Evolutionary conservation across 1,140 invertebrate species (phyloP), one percentile per base, ranked within the genome.

Genomic region (Eurosta solidaginis): DNA sequence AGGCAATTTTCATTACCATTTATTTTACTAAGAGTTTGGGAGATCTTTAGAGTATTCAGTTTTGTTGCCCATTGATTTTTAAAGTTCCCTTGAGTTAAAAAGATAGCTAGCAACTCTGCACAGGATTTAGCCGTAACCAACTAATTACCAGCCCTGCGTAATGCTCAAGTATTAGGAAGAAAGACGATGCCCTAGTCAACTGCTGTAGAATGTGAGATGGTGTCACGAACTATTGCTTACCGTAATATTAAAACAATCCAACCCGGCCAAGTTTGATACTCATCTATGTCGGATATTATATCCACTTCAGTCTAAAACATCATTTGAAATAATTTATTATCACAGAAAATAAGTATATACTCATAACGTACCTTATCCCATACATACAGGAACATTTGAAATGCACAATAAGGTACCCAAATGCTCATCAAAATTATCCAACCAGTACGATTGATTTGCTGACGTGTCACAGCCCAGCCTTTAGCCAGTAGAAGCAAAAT

Each of bases 191-290:
- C n/a, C n/a, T n/a, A n/a, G n/a, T n/a, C n/a, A n/a, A n/a, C n/a
- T n/a, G n/a, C n/a, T n/a, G n/a, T n/a, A n/a, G n/a, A n/a, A n/a
- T n/a, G n/a, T n/a, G n/a, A n/a, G n/a, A n/a, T n/a, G n/a, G n/a
- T n/a, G n/a, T n/a, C n/a, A 14, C 42, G 3, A 42, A 73, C 12
- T n/a, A 27, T 44, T 2, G 77, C 40, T 20, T 79, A 88, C 85
- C 87, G 86, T 74, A 87, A 78, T 12, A 94, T 92, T 1, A 98
- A 90, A 49, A 97, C 96, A 54, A 98, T 91, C 93, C 96, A 97
- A 3, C 97, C 97, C 3, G 97, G 96, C 94, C 96, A 97, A 7
- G 97, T 98, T 89, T 98, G 96, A 88, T 97, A 99, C 84, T 98
- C 96, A 87, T 98, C 96, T 76, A 97, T 96, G 84, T 98, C 96